Evolutionary conservation across 2,797 vertebrate genomes (phyloP).

Genomic region (Kryptolebias ocellatus): DNA sequence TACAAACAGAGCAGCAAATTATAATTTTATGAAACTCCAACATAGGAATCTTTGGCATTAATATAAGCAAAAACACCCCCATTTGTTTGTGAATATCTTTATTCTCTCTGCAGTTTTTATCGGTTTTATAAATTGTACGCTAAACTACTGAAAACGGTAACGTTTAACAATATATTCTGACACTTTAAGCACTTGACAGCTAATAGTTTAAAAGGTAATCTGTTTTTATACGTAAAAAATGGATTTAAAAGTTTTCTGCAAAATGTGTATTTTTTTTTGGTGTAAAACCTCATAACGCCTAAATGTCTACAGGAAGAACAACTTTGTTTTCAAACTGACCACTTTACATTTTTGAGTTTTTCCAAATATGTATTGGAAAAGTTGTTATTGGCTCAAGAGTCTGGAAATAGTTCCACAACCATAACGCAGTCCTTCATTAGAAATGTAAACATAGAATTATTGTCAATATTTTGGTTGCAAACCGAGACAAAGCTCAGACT

Average conservation of each 20-base stretch:
- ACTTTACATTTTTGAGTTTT: constrained; percentile 26
- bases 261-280: not conserved
- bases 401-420: constrained; percentile 10
- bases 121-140: not conserved
- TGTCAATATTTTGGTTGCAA: constrained; percentile 4
- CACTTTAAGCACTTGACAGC: not conserved
- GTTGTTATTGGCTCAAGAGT: constrained; percentile 10
- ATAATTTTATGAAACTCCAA: not conserved
- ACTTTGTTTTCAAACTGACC: constrained; percentile 34
- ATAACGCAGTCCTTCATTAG: constrained; percentile 28
- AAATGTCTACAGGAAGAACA: constrained; percentile 22
- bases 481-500: not conserved
- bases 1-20: not conserved
- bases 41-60: too few species aligned
- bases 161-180: too few species aligned
- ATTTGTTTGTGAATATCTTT: too few species aligned
- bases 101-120: not conserved
- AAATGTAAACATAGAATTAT: constrained; percentile 31
- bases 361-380: constrained; percentile 25
- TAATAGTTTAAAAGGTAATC: too few species aligned
- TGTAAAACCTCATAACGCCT: constrained; percentile 18
- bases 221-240: too few species aligned
- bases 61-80: too few species aligned
- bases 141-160: not conserved
- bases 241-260: too few species aligned